Conservation (phyloP, 2,113 vertebrate species). For the Tenebrosternarchus preto region DNA sequence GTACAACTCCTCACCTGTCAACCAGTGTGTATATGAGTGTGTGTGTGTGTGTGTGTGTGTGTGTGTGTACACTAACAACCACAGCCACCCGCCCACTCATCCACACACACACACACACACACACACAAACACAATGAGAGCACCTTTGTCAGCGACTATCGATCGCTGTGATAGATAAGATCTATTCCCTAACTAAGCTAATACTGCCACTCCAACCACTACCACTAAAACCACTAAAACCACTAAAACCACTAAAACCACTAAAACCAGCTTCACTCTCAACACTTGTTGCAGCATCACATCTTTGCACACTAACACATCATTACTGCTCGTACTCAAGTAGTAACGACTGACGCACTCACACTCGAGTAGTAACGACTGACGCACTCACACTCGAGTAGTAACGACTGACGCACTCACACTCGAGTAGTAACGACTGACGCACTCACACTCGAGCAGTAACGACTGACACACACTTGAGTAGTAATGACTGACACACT, state of each 20-base stretch:
- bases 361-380: too few relatives aligned
- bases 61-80: background rate
- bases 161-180: slow-evolving; percentile 57
- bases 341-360: too few relatives aligned
- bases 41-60: background rate
- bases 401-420: too few relatives aligned
- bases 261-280: background rate
- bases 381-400: too few relatives aligned
- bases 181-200: slow-evolving; percentile 49
- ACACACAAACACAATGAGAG: background rate
- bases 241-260: background rate
- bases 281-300: background rate
- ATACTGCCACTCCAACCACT: slow-evolving; percentile 17
- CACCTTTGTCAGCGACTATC: slow-evolving; percentile 45
- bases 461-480: too few relatives aligned
- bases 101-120: slow-evolving; percentile 11
- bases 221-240: too few relatives aligned
- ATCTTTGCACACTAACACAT: background rate
- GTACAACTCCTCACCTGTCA: slow-evolving; percentile 5
- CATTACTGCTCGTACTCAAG: too few relatives aligned
- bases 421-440: too few relatives aligned
- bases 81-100: slow-evolving; percentile 6
- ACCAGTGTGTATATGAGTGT: background rate
- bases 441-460: too few relatives aligned
- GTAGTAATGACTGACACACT: too few relatives aligned